Evolutionary conservation across 2,888 invertebrate species (phyloP), one percentile per base, ranked within the genome.

Genomic region (Idaea dimidiata): DNA sequence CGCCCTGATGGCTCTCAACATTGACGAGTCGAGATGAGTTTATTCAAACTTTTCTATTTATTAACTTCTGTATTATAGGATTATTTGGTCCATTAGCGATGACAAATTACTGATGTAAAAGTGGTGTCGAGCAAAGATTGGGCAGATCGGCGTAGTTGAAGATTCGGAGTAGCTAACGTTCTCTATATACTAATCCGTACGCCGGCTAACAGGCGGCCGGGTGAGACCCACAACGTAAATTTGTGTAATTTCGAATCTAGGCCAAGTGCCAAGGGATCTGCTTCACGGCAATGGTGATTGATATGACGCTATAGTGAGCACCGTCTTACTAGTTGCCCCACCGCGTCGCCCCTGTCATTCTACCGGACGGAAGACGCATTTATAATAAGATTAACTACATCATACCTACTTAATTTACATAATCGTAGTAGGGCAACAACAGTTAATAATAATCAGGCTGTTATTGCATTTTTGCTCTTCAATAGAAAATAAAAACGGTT

Each of bases 221-320:
- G 87, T 83, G 86, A 88, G 89, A 87, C 89, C 82, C 83, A 84
- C 85, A 83, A 87, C 88, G 89, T 90, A 91, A 92, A 91, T 91
- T 91, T 88, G 89, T 89, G 88, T 92, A 90, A 91, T 91, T 91
- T 89, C 80, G 89, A 83, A 92, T 91, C 86, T 86, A 91, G 91
- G 91, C 89, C 91, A 90, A 91, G 89, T 90, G 89, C 91, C 91
- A 91, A 87, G 91, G 91, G 91, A 91, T 89, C 85, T 86, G 83
- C 82, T 83, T 80, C 82, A 80, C 83, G 83, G 87, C 83, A 88
- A 90, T 90, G 83, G 86, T 91, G 91, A 92, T 92, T 91, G 90
- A 91, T 92, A 90, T 88, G 87, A 89, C 81, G 85, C 81, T 85
- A 78, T 79, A 81, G 80, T 79, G 82, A 86, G 78, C 78, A 81